Evolutionary conservation across 2,797 vertebrate genomes (phyloP), one percentile per base, ranked within the genome.

Genomic region (Bryconaethiops microstoma): DNA sequence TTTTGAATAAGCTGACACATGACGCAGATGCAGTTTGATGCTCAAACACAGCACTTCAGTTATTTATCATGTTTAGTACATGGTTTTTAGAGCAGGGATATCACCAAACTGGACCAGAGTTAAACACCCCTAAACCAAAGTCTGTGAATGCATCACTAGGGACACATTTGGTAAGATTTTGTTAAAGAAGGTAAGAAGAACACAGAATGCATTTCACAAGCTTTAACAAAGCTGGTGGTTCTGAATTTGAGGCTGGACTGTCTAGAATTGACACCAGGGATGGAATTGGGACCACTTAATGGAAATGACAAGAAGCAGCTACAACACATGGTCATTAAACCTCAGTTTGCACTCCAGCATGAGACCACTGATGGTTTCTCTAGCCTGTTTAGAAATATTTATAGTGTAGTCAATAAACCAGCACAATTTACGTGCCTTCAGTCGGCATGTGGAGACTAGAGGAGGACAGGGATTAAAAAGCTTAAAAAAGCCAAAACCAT

Each of bases 381-480:
- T 65, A n/a, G 19, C 39, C 73, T 72, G 29, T 59, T 75, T 52
- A 70, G 42, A 59, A 65, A 65, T 76, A 63, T 65, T 81, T 65
- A 81, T 72, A 2, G 29, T 12, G 50, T 54, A 17, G 48, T 63
- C 45, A 21, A 29, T 70, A 70, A 78, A 68, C 21, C 54, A 55
- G 29, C 25, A 42, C n/a, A 29, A 60, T 42, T 76, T 68, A 23
- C 48, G 64, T 59, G 50, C 59, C 73, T 52, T 40, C 35, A 78
- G 8, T 67, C 40, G 57, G 52, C 14, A 1, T 48, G 48, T 74
- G 39, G 60, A 69, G 60, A 65, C 10, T n/a, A 72, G 42, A 65
- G 60, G 68, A 77, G 55, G 60, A 82, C 55, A 35, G 71, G 76
- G 72, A 80, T 40, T 59, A 45, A 16, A 76, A 72, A 4, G 48